Evolutionary conservation across 2,888 invertebrate species (phyloP).

Genomic region (Thereva unica): DNA sequence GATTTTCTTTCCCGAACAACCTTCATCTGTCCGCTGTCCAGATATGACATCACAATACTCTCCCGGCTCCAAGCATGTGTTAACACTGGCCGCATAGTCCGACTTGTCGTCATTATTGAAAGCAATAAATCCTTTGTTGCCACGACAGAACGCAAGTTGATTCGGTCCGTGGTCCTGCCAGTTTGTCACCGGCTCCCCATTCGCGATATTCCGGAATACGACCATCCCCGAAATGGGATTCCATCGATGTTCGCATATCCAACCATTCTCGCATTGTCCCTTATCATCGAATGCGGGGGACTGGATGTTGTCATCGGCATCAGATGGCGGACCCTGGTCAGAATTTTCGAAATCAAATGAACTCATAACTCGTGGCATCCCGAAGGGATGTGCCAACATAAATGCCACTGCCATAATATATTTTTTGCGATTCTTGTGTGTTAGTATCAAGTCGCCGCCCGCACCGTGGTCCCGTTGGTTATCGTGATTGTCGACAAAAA

Average conservation of each 20-base stretch:
- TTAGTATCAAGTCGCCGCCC: conserved; percentile 58
- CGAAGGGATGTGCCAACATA: conserved; percentile 63
- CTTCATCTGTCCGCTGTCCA: conserved; percentile 53
- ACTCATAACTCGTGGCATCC: conserved; percentile 67
- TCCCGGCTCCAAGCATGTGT: conserved; percentile 71
- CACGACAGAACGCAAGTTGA: conserved; percentile 86
- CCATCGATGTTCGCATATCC: conserved; percentile 82
- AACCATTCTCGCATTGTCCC: conserved; percentile 69
- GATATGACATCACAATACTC: conserved; percentile 84
- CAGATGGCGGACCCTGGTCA: conserved; percentile 61
- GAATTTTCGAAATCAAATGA: conserved; percentile 68
- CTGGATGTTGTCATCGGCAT: conserved; percentile 58
- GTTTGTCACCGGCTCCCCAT: conserved; percentile 58
- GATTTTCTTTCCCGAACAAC: conserved; percentile 69
- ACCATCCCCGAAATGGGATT: conserved; percentile 75
- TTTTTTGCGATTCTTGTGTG: conserved; percentile 51
- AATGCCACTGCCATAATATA: conserved; percentile 62
- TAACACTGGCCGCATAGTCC: conserved; percentile 62
- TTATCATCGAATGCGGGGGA: conserved; percentile 66
- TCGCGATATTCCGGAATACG: conserved; percentile 68
- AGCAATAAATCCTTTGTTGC: conserved; percentile 73
- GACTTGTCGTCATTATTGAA: conserved; percentile 70
- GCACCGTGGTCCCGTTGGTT: conserved; percentile 67
- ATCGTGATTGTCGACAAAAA: conserved; percentile 84
- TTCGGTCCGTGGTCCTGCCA: conserved; percentile 85